Base-by-base conservation (phyloP, 2,113 vertebrate genomes). In the Oreochromis niloticus region DNA sequence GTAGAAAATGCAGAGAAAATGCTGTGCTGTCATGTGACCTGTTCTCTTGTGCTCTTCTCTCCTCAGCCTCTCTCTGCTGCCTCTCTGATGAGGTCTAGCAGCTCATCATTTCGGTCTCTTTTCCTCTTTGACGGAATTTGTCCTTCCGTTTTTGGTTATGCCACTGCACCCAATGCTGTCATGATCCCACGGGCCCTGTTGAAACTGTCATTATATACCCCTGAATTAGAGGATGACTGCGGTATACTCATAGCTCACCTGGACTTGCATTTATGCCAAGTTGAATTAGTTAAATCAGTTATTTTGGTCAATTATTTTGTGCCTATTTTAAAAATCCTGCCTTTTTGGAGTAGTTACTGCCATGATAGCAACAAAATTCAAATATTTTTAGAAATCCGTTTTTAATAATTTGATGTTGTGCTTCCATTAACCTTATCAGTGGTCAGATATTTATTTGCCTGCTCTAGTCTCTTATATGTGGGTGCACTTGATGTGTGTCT, bases 401-500 rank as follows among this genome's bases (percentile, higher is more conserved):
- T 22, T 22, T 7, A 4, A 39, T 22, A 41, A 41, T 41, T 13
- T 6, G 11, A 68, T 39, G 3, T 68, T 41, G 36, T 41, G 19
- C 32, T 68, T 68, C 19, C 13, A 27, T 46, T 73, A 7, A 46
- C 0, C 24, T 27, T 30, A 17, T 32, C 43, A 0, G 3, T 30
- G 24, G 24, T 50, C 9, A 50, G 16, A 50, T 16, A 43, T 32
- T 50, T 2, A 0, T 75, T 75, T 12, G 43, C 39, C 13, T 43
- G 39, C 36, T 46, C 7, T 43, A 0, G 1, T 43, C 66, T 14
- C n/a, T 71, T 13, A 43, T 71, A 41, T 43, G 39, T 68, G 1
- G 11, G 0, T 41, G n/a, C 7, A 39, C 13, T 46, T 71, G 1
- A 24, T 39, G 6, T 48, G 9, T 50, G 8, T 75, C 24, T 73